phyloP scores from a whole-genome alignment of 2,797 vertebrate species.

The Carduelis carduelis region DNA sequence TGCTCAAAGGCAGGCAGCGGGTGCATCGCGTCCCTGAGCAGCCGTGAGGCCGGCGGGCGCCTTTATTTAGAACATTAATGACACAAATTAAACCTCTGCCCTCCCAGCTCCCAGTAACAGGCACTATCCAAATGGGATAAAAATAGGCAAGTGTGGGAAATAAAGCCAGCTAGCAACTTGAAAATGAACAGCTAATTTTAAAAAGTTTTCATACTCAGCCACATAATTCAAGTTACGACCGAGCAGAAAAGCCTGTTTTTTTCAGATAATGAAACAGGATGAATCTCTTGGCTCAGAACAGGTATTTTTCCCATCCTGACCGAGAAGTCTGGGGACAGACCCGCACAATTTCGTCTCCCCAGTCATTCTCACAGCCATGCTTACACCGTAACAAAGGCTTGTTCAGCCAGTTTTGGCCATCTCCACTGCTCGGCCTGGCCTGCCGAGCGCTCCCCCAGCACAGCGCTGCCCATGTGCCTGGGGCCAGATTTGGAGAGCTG shows the following conservation, averaged over 20 bases:
- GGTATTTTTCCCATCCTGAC: background rate
- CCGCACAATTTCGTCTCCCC: background rate
- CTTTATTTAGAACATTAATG: slow-evolving; percentile 36
- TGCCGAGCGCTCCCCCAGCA: rapidly evolving
- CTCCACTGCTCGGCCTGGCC: background rate
- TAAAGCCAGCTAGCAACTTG: background rate
- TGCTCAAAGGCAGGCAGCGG: background rate
- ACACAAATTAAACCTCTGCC: slow-evolving; percentile 7
- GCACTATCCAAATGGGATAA: background rate
- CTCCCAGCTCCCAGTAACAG: background rate
- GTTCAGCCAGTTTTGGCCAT: background rate
- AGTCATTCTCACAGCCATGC: rapidly evolving
- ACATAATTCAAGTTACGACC: background rate
- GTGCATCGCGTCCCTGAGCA: rapidly evolving
- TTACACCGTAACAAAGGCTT: background rate
- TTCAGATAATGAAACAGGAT: background rate
- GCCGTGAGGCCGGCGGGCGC: rapidly evolving
- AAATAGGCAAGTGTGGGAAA: slow-evolving; percentile 38
- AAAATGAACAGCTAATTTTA: background rate
- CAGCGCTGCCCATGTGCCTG: rapidly evolving
- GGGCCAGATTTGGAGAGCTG: background rate
- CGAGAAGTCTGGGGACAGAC: background rate
- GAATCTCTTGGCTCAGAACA: background rate
- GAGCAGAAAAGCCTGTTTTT: background rate
- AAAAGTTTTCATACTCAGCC: background rate